Base-by-base conservation (phyloP, 2,888 invertebrate species). In the Callimorpha dominula region DNA sequence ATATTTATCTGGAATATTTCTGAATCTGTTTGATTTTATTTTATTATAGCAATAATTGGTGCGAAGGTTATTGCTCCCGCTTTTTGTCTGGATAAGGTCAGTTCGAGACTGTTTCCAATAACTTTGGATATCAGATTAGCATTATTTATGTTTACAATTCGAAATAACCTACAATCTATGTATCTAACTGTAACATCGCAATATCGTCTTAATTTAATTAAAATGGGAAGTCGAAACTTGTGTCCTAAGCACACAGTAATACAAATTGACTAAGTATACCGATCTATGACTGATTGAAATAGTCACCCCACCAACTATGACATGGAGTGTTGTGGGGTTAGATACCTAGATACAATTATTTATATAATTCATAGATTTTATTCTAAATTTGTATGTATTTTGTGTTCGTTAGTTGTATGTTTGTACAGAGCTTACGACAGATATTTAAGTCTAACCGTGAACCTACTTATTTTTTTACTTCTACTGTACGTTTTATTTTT, bases 81-180 rank as follows among this genome's bases (percentile, higher is more conserved):
- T 60, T 60, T 52, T 60, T 60, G 60, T 60, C 60, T 60, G 31
- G 31, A 60, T 60, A 60, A 60, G 60, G 31, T 60, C 7, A 31
- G 12, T 7, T 6, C 14, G 31, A 14, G 31, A 31, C 14, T 31
- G 60, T 60, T 60, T 60, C 14, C 60, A 60, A 60, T 60, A 60
- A 60, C 60, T 60, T 60, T 14, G 14, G 31, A 60, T 20, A 60
- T 60, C 60, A 60, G 60, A 60, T 60, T 60, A 60, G 31, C 2
- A 31, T 31, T 60, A 31, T 60, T 60, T 31, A 60, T 31, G 14
- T 60, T 60, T 31, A 60, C 31, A 20, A 31, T 14, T 60, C 0
- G 60, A 31, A 60, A 60, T 60, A 60, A 60, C 43, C 4, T 46
- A 46, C 60, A 60, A 60, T 31, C 31, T 31, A 60, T 31, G 60